These are phyloP conservation scores for Tethea ocularis DNA, from an alignment of 2,888 invertebrate species.

Conservation along the genomic window DNA sequence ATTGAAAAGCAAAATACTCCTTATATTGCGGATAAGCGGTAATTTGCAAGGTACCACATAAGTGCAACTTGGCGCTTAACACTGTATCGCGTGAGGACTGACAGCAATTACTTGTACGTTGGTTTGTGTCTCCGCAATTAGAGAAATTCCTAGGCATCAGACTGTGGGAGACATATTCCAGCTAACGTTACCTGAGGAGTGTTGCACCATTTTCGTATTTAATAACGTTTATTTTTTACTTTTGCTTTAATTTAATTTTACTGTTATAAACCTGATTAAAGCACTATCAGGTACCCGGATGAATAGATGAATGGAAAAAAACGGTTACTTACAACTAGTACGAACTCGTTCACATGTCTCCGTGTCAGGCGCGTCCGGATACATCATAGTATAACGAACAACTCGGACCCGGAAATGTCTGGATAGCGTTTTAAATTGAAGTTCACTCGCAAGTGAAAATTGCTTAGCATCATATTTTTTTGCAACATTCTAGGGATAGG, in stretches of 20 bases:
- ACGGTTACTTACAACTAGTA: no score
- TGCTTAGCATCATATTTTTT: slow-evolving; percentile 30
- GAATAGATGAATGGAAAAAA: no score
- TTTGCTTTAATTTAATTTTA: no score
- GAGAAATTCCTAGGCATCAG: slow-evolving; percentile 58
- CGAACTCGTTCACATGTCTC: no score
- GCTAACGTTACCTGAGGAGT: slow-evolving; percentile 41
- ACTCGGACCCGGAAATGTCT: no score
- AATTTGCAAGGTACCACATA: slow-evolving; percentile 30
- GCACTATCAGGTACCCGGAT: no score
- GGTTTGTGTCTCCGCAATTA: slow-evolving; percentile 57
- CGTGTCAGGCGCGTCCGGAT: no score
- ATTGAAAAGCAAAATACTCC: background rate
- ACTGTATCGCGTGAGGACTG: slow-evolving; percentile 37
- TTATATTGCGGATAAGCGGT: slow-evolving; percentile 22
- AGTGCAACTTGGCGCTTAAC: slow-evolving; percentile 19
- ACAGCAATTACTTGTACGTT: slow-evolving; percentile 43
- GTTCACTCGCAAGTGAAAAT: slow-evolving; percentile 33
- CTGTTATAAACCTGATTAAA: no score
- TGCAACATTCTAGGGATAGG: slow-evolving; percentile 45
- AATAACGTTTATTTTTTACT: no score
- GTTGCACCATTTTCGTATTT: no score
- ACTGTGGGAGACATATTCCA: slow-evolving; percentile 70
- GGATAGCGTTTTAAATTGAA: no score
- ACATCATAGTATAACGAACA: no score